These are phyloP conservation scores for Caretta caretta DNA, from an alignment of 2,113 vertebrate species.

Conservation along the genomic window DNA sequence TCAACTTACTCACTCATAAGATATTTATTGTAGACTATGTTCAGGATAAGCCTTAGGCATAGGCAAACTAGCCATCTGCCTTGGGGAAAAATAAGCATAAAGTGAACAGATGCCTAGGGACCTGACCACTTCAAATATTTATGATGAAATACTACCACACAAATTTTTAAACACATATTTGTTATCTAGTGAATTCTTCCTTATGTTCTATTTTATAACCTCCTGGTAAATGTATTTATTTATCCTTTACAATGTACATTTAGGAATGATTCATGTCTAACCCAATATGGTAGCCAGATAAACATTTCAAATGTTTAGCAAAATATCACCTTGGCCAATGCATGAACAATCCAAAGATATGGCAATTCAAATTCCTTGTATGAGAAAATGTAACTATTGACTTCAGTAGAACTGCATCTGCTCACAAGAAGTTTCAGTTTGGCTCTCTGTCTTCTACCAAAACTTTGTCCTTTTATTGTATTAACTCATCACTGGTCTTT, in stretches of 20 bases:
- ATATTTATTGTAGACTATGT: neutral
- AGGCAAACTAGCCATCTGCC: slow-evolving; percentile 39
- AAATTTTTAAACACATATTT: slow-evolving; percentile 2
- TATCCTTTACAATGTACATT: neutral
- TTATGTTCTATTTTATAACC: slow-evolving; percentile 3
- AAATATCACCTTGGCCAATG: neutral
- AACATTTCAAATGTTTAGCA: neutral
- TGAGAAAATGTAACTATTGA: neutral
- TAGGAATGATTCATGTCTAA: neutral
- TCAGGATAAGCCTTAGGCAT: slow-evolving; percentile 14
- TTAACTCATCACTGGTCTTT: neutral
- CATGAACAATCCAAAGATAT: neutral
- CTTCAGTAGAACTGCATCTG: neutral
- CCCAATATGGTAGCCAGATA: neutral
- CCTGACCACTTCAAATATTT: slow-evolving; percentile 41
- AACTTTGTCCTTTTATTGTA: neutral
- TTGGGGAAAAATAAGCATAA: neutral
- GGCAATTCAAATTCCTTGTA: neutral
- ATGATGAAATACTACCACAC: neutral
- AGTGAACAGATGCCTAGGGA: slow-evolving; percentile 45
- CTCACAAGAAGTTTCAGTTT: neutral
- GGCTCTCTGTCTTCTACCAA: neutral
- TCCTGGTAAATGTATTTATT: neutral
- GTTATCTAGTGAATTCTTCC: neutral
- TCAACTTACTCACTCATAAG: slow-evolving; percentile 39